Evolutionary conservation across 2,113 vertebrate genomes (phyloP).

Genomic region (Campylomormyrus numenius): DNA sequence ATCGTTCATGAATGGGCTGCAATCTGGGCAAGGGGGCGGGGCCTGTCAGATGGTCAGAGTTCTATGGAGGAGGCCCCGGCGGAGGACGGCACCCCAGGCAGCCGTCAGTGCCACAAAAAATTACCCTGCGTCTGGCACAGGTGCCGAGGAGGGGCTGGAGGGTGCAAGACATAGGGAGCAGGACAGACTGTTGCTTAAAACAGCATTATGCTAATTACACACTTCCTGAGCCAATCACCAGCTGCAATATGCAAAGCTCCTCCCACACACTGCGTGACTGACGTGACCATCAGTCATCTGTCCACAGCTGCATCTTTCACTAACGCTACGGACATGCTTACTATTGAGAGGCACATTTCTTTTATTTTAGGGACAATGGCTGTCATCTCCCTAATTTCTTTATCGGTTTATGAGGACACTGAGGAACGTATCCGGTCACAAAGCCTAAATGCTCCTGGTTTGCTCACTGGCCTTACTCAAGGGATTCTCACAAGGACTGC

Average conservation of each 20-base stretch:
- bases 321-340: neutral
- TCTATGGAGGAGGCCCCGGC: constrained; percentile 12
- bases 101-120: neutral
- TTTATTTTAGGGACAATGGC: neutral
- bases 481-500: neutral
- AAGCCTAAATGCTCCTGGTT: too few species aligned
- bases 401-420: neutral
- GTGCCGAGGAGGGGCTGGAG: neutral
- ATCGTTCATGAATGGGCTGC: neutral
- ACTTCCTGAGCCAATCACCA: constrained; percentile 32
- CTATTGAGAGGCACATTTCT: neutral
- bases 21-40: neutral
- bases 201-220: constrained; percentile 47
- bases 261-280: neutral
- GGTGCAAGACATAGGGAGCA: neutral
- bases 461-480: neutral
- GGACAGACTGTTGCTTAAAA: constrained; percentile 12
- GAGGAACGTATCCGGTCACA: neutral
- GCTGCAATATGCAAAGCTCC: constrained; percentile 31
- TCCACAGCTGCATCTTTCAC: neutral
- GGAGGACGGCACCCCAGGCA: neutral
- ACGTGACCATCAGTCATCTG: neutral
- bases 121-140: neutral
- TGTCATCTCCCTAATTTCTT: neutral
- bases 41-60: constrained; percentile 34